Evolutionary conservation across 2,888 invertebrate genomes (phyloP).

Genomic region (Leptopilina syphax): DNA sequence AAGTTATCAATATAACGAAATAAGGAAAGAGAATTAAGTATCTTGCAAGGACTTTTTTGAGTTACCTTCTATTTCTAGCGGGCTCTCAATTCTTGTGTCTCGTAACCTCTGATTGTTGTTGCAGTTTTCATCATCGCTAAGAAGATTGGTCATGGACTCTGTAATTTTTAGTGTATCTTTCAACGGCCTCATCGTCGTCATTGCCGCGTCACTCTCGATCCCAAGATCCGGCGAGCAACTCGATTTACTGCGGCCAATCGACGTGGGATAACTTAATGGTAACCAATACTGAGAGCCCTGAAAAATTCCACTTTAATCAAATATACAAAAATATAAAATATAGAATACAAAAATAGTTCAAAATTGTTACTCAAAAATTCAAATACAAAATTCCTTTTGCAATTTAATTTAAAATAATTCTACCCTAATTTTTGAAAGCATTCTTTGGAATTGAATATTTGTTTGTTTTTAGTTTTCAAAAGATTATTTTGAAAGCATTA

Average conservation of each 20-base stretch:
- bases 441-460: too few relatives aligned
- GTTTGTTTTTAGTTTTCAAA: too few relatives aligned
- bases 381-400: too few relatives aligned
- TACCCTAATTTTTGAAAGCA: too few relatives aligned
- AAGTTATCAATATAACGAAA: background rate
- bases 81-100: constrained; percentile 69
- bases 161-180: constrained; percentile 74
- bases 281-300: constrained; percentile 72
- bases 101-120: constrained; percentile 61
- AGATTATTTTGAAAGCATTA: too few relatives aligned
- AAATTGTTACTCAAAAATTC: too few relatives aligned
- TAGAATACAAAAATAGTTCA: background rate
- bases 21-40: constrained; percentile 6
- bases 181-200: constrained; percentile 68
- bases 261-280: constrained; percentile 66
- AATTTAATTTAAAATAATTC: too few relatives aligned
- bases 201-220: constrained; percentile 87
- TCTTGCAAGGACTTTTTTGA: constrained; percentile 39
- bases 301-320: background rate
- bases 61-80: constrained; percentile 72
- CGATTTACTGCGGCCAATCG: constrained; percentile 72
- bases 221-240: constrained; percentile 89
- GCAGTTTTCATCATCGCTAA: constrained; percentile 72
- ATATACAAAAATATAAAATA: background rate
- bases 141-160: constrained; percentile 74